Evolutionary conservation across 2,888 invertebrate genomes (phyloP), one percentile per base, ranked within the genome.

Genomic region (Drosophila fungiperda): DNA sequence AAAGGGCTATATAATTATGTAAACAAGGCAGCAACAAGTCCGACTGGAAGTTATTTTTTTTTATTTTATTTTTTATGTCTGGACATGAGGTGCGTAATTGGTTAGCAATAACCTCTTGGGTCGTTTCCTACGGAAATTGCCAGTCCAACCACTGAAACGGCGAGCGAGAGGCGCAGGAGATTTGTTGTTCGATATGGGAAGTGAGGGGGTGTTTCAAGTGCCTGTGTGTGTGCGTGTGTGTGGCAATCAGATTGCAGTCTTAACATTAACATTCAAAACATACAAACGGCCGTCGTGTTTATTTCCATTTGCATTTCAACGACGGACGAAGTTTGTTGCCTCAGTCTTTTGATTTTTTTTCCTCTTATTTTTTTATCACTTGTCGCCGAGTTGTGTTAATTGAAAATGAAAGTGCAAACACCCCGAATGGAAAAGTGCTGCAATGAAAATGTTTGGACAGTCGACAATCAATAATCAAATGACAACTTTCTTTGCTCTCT

Each of bases 401-500:
- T 88, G 87, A 88, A 88, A 88, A 86, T 77, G 90, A 88, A 88
- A 88, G 88, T 86, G 83, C 82, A 82, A 80, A 82, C 68, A 82
- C 48, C 54, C 42, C 40, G 53, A 61, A 60, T 59, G 63, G 61
- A 77, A 83, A 83, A 80, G 38, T 68, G 58, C 68, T 62, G 68
- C 70, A 79, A 68, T 84, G 72, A 80, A 82, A 85, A 83, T 73
- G 73, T 74, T 66, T 70, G 50, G 54, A 65, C 29, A 53, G 55
- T 57, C 40, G 61, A 42, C 66, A 63, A 80, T 82, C 78, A 79
- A 79, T 86, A 83, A 83, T 81, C 66, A 76, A 83, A 66, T 80
- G 62, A 77, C 60, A 65, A 73, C 79, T 80, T 80, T 79, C 79
- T 59, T 74, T 64, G 54, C 42, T 61, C 79, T 64, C 58, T 52